phyloP scores from a whole-genome alignment of 2,113 vertebrate species.

The Rhabdornis inornatus region DNA sequence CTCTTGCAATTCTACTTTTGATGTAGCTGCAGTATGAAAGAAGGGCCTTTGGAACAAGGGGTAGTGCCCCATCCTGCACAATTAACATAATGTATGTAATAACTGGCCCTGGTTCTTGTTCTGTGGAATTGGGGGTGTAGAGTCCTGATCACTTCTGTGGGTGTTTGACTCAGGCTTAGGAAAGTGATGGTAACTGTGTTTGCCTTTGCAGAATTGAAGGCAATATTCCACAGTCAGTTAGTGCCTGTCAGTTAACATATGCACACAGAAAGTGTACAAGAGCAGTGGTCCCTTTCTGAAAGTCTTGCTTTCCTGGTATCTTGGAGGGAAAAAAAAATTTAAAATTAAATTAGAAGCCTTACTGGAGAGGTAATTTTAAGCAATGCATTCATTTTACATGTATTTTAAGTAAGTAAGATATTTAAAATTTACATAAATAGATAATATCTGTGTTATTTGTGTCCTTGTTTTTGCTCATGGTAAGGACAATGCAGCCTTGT shows the following conservation, averaged over 20 bases:
- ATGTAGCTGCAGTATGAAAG: neutral
- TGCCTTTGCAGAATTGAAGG: neutral
- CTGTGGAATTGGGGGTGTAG: neutral
- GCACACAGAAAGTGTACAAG: neutral
- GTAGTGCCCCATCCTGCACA: neutral
- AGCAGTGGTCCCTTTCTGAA: neutral
- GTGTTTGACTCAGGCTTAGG: neutral
- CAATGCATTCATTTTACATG: neutral
- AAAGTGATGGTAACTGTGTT: neutral
- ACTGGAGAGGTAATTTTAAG: neutral
- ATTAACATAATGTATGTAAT: accelerated
- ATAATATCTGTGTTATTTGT: neutral
- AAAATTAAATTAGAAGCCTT: neutral
- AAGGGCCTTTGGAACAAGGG: neutral
- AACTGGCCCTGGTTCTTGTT: neutral
- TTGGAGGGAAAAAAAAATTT: neutral
- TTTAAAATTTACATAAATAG: neutral
- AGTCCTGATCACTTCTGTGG: neutral
- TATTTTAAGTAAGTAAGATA: neutral
- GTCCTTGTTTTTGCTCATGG: neutral
- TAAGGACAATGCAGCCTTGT: neutral
- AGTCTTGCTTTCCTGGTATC: neutral
- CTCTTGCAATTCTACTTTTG: neutral
- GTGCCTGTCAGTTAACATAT: neutral
- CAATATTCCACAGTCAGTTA: neutral